A percentile compares a stretch with the other conserved stretches of the same genome.
Evolutionary conservation across 2,888 invertebrate species (phyloP).

Genomic region (Drosophila setosimentum): DNA sequence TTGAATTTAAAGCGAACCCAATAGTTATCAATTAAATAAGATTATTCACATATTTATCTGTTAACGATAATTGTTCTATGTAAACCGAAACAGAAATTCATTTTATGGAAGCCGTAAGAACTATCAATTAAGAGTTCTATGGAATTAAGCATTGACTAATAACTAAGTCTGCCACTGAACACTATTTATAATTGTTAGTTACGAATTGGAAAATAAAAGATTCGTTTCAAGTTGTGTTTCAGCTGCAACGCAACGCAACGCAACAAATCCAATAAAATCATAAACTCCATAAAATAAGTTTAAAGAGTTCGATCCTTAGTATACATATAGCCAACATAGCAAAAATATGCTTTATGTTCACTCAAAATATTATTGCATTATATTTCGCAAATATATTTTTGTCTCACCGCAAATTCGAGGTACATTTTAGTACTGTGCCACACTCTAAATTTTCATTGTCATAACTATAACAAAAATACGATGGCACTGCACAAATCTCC

Average conservation of each 20-base stretch:
- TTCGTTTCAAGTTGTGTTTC: neutral
- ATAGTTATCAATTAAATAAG: neutral
- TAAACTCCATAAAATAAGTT: neutral
- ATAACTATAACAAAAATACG: conserved; percentile 21
- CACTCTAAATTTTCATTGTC: conserved; percentile 8
- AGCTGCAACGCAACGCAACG: no score
- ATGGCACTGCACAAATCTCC: conserved; percentile 33
- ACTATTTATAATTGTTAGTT: neutral
- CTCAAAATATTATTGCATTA: neutral
- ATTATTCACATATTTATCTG: neutral
- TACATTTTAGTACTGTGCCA: neutral
- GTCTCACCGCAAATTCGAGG: neutral
- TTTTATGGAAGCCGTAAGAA: neutral
- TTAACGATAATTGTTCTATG: neutral
- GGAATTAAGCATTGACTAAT: no score
- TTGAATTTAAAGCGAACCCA: neutral
- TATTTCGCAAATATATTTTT: neutral
- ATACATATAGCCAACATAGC: neutral
- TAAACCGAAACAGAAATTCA: neutral
- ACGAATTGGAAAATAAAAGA: neutral
- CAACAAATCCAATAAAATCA: neutral
- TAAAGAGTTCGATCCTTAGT: neutral
- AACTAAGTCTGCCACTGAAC: no score
- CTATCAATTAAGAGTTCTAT: neutral
- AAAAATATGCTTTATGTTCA: neutral